Conservation (phyloP, 1,140 invertebrate species). For the Riptortus pedestris region DNA sequence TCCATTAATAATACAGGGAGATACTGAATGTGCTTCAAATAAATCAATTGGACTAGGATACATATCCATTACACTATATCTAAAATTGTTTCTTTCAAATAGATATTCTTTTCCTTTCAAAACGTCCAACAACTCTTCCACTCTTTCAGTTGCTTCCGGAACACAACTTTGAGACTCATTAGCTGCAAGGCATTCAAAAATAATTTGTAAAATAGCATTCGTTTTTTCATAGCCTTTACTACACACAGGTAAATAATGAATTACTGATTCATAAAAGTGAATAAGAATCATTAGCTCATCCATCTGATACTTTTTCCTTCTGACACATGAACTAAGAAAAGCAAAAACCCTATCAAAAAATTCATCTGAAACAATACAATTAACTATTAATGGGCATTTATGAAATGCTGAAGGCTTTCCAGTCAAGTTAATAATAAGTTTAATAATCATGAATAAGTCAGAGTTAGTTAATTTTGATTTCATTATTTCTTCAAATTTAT, state of each 20-base stretch:
- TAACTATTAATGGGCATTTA: not conserved
- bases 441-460: not conserved
- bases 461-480: not conserved
- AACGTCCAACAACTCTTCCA: not conserved
- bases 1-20: slow-evolving; percentile 2
- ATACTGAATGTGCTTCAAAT: not conserved
- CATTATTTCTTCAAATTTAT: not conserved
- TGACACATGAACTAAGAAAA: not conserved
- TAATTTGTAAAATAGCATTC: not conserved
- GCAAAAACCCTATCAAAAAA: not conserved
- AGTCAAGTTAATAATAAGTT: not conserved
- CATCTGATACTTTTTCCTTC: not conserved
- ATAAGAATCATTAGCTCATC: not conserved
- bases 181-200: not conserved
- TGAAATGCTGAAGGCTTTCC: not conserved
- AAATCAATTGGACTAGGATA: slow-evolving; percentile 1
- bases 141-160: not conserved
- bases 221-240: not conserved
- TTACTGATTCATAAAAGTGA: not conserved
- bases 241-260: not conserved
- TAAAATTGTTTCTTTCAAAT: not conserved
- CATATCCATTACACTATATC: not conserved
- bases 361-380: not conserved
- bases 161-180: not conserved
- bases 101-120: not conserved